These are phyloP conservation scores for Stenotaenia linearis DNA, from an alignment of 2,888 invertebrate genomes.

Conservation along the genomic window DNA sequence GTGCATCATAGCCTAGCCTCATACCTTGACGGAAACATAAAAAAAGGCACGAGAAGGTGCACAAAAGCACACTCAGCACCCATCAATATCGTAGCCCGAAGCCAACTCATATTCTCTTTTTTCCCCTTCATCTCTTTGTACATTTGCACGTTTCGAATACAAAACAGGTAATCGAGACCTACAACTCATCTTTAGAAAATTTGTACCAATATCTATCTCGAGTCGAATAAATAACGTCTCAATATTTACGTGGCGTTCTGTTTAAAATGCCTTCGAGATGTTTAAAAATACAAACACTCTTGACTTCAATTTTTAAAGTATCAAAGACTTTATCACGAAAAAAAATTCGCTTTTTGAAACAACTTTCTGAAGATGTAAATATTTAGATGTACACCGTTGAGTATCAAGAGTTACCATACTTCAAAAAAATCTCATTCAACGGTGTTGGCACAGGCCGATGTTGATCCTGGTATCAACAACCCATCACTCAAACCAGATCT, in stretches of 20 bases:
- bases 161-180: background rate
- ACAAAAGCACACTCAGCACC: slow-evolving; percentile 19
- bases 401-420: background rate
- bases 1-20: background rate
- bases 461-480: slow-evolving; percentile 2
- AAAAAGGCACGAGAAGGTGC: background rate
- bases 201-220: background rate
- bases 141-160: background rate
- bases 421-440: background rate
- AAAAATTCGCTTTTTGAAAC: background rate
- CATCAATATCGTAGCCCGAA: slow-evolving; percentile 1
- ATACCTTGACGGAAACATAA: slow-evolving; percentile 9
- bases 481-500: background rate
- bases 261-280: background rate
- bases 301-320: too few relatives aligned
- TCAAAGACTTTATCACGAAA: background rate
- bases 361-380: background rate
- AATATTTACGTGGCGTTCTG: background rate
- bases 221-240: background rate
- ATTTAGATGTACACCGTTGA: background rate
- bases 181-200: background rate
- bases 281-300: too few relatives aligned
- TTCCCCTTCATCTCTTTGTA: background rate
- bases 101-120: slow-evolving; percentile 10
- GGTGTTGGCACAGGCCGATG: background rate